These are phyloP conservation scores for Drusus annulatus DNA, from an alignment of 1,140 invertebrate genomes.

Conservation along the genomic window DNA sequence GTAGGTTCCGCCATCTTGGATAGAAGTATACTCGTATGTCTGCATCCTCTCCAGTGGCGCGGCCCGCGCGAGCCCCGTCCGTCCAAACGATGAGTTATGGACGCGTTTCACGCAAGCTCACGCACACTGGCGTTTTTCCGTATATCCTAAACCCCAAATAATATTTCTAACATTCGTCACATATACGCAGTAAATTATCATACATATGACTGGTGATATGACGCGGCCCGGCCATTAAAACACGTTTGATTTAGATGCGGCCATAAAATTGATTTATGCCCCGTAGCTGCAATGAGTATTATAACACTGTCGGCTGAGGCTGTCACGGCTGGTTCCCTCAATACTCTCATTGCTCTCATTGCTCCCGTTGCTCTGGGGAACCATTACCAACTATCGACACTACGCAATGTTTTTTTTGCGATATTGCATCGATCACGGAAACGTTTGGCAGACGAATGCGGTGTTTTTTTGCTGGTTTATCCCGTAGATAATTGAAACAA, in stretches of 20 bases:
- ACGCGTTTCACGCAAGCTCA: conserved; percentile 31
- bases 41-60: no score
- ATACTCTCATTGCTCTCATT: no score
- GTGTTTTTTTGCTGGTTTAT: no score
- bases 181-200: conserved; percentile 73
- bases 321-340: conserved; percentile 11
- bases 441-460: no score
- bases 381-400: conserved; percentile 43
- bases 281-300: conserved; percentile 55
- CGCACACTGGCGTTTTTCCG: conserved; percentile 44
- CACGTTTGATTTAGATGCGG: conserved; percentile 73
- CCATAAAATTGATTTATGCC: conserved; percentile 73
- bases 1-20: no score
- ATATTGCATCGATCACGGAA: not conserved
- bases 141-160: conserved; percentile 61
- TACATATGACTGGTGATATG: conserved; percentile 71
- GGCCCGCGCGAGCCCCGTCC: not conserved
- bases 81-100: conserved; percentile 37
- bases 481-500: no score
- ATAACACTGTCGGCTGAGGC: conserved; percentile 52
- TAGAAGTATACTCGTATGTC: no score
- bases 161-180: conserved; percentile 74
- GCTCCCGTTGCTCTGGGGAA: conserved; percentile 38
- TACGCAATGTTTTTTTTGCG: not conserved
- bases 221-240: conserved; percentile 73